Evolutionary conservation across 2,888 invertebrate species (phyloP), one percentile per base, ranked within the genome.

Genomic region (Sinopyrophorus schimmeli): DNA sequence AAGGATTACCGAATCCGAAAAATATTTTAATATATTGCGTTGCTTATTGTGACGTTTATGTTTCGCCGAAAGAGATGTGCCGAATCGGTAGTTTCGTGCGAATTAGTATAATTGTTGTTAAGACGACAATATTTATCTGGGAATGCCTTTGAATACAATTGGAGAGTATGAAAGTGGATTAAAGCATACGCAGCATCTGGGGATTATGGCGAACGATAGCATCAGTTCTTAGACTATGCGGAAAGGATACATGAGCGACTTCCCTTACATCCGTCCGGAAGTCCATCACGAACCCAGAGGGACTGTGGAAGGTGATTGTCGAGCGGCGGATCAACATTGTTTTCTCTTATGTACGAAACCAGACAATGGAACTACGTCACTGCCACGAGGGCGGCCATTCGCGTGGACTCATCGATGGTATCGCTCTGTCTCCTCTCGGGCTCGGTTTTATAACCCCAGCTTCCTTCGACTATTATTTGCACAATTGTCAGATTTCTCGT

Each of bases 401-500:
- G 58, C 61, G 59, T 57, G 60, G 62, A 61, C 64, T 64, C 66
- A 69, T 71, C 68, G 71, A 70, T 70, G 70, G 66, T 71, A 71
- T 71, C 71, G 60, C 62, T 50, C 51, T 57, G 58, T 60, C 60
- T 59, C 60, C 61, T 57, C 60, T 53, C 55, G 62, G 63, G 61
- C 60, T 58, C 59, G 59, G 61, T 67, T 70, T 69, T 68, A 69
- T 65, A 67, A 66, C 68, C 62, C 59, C 55, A 51, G 58, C 63
- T 66, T 66, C 66, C 65, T 65, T 63, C 67, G 55, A 61, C 68
- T 64, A 67, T 71, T 70, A 69, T 66, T 67, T 65, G 66, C 65
- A 66, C 69, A 68, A 69, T 70, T 68, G 67, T 65, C 66, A 67
- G 68, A 69, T 68, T 65, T 67, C 67, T 63, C 61, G 65, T 63